These are phyloP conservation scores for Pogonomyrmex barbatus DNA, from an alignment of 1,140 invertebrate species.

Conservation along the genomic window DNA sequence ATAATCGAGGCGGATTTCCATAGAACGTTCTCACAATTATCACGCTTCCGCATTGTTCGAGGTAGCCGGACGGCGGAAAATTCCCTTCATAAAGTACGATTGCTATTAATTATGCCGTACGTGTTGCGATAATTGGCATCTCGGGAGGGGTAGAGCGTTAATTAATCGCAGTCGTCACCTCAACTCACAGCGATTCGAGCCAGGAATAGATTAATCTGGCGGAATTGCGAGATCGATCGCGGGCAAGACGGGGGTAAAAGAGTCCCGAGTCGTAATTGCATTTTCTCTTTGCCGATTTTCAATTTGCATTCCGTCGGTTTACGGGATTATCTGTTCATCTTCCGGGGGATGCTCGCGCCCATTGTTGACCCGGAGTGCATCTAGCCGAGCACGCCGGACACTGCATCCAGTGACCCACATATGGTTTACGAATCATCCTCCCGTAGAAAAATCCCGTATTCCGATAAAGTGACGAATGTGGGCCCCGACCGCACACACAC, in stretches of 20 bases:
- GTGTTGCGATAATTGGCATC: neutral
- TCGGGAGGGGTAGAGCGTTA: neutral
- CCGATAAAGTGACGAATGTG: slow-evolving; percentile 66
- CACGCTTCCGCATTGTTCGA: slow-evolving; percentile 38
- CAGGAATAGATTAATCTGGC: neutral
- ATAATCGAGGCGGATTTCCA: neutral
- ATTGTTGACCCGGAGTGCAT: slow-evolving; percentile 64
- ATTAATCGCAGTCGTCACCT: slow-evolving; percentile 3
- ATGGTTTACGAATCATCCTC: slow-evolving; percentile 59
- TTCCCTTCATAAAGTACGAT: neutral
- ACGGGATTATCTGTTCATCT: slow-evolving; percentile 55
- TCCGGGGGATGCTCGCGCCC: slow-evolving; percentile 35
- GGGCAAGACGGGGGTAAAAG: neutral
- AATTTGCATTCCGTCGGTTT: slow-evolving; percentile 35
- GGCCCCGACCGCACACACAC: neutral
- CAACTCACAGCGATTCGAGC: neutral
- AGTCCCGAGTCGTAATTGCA: slow-evolving; percentile 34
- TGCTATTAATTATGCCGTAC: slow-evolving; percentile 13
- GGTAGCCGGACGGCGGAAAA: slow-evolving; percentile 2
- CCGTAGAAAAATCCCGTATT: slow-evolving; percentile 67
- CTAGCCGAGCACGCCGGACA: slow-evolving; percentile 36
- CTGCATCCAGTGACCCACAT: slow-evolving; percentile 63
- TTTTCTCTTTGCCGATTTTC: slow-evolving; percentile 43
- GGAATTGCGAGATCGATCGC: slow-evolving; percentile 23
- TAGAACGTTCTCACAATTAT: slow-evolving; percentile 30